Conservation (phyloP, 2,797 vertebrate species). For the Scomberomorus guttatus region DNA sequence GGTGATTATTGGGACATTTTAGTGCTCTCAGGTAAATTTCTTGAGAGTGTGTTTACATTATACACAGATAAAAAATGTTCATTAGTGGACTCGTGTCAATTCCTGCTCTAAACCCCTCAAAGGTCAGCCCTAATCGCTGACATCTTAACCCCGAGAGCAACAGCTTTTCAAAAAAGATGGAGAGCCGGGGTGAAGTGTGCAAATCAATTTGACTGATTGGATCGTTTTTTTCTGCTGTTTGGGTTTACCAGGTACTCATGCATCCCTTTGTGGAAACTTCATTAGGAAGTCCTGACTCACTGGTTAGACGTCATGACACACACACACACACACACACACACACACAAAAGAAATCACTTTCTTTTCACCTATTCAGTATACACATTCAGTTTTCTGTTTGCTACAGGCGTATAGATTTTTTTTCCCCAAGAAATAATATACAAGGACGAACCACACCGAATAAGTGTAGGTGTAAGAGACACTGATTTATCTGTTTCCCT, state of each 20-base stretch:
- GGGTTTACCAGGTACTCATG: conserved; percentile 51
- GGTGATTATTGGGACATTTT: background rate
- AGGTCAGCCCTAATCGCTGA: conserved; percentile 39
- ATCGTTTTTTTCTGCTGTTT: conserved; percentile 18
- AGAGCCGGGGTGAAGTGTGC: conserved; percentile 19
- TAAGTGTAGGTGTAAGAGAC: background rate
- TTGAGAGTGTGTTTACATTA: background rate
- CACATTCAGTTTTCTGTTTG: background rate
- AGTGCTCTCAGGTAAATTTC: background rate
- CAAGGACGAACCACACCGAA: conserved; percentile 23
- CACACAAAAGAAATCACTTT: conserved; percentile 27
- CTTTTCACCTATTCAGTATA: background rate
- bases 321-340: conserved; percentile 10
- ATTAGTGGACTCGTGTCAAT: background rate
- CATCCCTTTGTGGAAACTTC: conserved; percentile 63
- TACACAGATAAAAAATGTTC: background rate
- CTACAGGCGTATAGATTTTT: background rate
- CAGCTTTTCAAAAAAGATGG: conserved; percentile 12
- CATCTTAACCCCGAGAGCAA: background rate
- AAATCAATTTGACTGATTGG: conserved; percentile 59
- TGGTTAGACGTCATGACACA: conserved; percentile 39
- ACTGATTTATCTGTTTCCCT: background rate
- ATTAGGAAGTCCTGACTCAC: conserved; percentile 71
- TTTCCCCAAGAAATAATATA: background rate
- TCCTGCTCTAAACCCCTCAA: conserved; percentile 35